These are phyloP conservation scores for Dolomedes plantarius DNA, from an alignment of 2,888 invertebrate species.

Conservation along the genomic window DNA sequence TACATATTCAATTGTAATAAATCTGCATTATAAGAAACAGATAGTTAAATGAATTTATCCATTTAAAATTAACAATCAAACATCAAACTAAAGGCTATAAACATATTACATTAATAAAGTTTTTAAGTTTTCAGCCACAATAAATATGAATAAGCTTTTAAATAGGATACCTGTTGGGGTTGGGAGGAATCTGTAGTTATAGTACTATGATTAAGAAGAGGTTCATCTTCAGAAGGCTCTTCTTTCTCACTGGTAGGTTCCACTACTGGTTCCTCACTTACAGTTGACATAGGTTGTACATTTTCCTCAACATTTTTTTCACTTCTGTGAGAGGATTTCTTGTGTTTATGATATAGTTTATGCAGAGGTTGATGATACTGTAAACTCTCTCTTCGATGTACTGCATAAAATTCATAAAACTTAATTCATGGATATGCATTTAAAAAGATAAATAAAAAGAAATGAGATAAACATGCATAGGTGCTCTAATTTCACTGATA, in stretches of 20 bases:
- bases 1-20: too few species aligned
- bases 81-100: too few species aligned
- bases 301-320: conserved; percentile 14
- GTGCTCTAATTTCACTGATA: too few species aligned
- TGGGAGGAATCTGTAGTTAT: neutral
- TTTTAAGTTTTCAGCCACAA: too few species aligned
- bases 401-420: conserved; percentile 78
- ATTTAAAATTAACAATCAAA: too few species aligned
- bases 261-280: conserved; percentile 24
- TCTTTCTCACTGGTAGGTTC: conserved; percentile 18
- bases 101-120: too few species aligned
- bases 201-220: neutral
- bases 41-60: too few species aligned
- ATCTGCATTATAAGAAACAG: too few species aligned
- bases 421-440: too few species aligned
- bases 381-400: conserved; percentile 82
- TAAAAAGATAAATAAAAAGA: neutral
- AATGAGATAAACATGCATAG: too few species aligned
- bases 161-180: neutral
- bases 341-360: conserved; percentile 51
- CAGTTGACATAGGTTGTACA: conserved; percentile 5
- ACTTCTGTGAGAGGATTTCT: conserved; percentile 41
- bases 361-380: conserved; percentile 81
- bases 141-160: neutral
- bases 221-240: conserved; percentile 35